These are phyloP conservation scores for Dromaius novaehollandiae DNA, from an alignment of 2,113 vertebrate species.

Conservation along the genomic window DNA sequence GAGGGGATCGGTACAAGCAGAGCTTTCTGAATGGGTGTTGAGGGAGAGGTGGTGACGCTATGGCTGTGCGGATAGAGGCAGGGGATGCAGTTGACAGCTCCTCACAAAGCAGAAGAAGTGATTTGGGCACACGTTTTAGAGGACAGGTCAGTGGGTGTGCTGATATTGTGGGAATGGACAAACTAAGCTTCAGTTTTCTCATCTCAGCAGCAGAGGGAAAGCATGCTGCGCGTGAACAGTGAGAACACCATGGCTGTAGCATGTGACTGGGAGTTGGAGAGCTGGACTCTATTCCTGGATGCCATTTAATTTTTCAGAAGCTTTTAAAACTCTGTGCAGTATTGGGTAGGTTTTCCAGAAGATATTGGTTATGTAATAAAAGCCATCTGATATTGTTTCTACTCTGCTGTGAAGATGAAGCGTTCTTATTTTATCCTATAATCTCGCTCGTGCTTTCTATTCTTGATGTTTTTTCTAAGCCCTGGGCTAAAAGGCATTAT, in stretches of 20 bases:
- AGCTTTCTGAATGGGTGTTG: neutral
- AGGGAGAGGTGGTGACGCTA: neutral
- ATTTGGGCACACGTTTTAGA: neutral
- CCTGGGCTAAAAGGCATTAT: neutral
- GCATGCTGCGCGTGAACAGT: rapidly evolving
- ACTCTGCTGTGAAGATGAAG: neutral
- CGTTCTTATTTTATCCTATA: constrained; percentile 29
- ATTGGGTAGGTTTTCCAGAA: constrained; percentile 26
- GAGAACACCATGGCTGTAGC: neutral
- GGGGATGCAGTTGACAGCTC: neutral
- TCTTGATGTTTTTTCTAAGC: constrained; percentile 21
- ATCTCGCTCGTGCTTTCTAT: constrained; percentile 33
- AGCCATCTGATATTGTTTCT: neutral
- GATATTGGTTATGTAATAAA: constrained; percentile 45
- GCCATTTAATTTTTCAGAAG: neutral
- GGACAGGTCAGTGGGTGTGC: neutral
- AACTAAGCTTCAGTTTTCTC: neutral
- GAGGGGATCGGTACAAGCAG: neutral
- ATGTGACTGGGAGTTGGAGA: neutral
- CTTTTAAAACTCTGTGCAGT: constrained; percentile 14
- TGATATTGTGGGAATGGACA: neutral
- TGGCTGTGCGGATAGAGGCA: neutral
- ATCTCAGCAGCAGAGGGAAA: neutral
- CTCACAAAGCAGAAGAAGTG: neutral
- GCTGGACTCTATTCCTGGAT: neutral